Percentiles rank a stretch among this genome's conserved stretches.
These are phyloP conservation scores for Hyperoplus lanceolatus DNA, from an alignment of 2,797 vertebrate species.

Conservation along the genomic window DNA sequence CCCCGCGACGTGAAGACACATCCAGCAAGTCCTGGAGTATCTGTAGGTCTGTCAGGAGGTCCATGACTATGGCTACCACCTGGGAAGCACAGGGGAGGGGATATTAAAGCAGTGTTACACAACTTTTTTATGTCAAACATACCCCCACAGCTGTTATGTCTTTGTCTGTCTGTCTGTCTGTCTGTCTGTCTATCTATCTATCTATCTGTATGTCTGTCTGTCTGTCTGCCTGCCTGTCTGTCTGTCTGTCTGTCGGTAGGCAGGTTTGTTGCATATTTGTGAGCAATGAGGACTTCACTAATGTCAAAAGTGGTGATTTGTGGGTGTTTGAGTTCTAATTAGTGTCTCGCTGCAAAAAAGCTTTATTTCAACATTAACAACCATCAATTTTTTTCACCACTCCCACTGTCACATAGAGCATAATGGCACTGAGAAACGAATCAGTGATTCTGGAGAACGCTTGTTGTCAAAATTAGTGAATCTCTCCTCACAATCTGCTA, in stretches of 20 bases:
- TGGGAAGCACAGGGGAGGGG: slow-evolving; percentile 61
- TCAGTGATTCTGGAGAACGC: no score
- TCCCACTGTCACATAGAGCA: not conserved
- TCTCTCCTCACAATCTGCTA: no score
- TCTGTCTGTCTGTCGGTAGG: no score
- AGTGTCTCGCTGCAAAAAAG: rapidly evolving
- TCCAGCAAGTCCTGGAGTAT: slow-evolving; percentile 96
- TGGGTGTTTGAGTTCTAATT: not conserved
- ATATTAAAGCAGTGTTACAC: not conserved
- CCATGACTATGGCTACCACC: slow-evolving; percentile 96
- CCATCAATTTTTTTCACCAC: not conserved
- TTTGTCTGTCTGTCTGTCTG: no score
- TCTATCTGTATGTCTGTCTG: no score
- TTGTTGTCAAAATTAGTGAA: no score
- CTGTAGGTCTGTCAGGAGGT: slow-evolving; percentile 93
- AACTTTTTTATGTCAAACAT: not conserved
- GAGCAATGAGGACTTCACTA: not conserved
- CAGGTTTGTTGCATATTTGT: not conserved
- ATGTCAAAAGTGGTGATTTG: not conserved
- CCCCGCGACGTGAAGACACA: slow-evolving; percentile 87
- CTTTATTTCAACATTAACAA: not conserved
- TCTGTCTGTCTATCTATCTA: no score
- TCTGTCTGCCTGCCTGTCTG: no score
- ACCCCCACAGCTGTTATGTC: not conserved
- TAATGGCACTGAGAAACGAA: not conserved